Evolutionary conservation across 2,888 invertebrate genomes (phyloP).

Genomic region (Elmis aenea): DNA sequence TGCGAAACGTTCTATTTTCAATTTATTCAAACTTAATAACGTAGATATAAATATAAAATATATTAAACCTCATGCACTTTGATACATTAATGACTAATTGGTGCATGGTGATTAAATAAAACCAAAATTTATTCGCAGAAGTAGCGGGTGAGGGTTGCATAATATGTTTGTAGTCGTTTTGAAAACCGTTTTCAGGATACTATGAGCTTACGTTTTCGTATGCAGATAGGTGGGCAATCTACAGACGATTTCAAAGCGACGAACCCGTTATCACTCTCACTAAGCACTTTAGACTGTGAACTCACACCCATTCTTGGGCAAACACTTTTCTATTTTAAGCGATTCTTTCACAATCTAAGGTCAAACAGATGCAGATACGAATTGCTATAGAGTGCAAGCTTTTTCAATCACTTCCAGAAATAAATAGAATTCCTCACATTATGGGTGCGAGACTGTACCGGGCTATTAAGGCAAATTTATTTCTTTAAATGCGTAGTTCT

Average conservation of each 20-base stretch:
- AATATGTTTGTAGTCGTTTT: no score
- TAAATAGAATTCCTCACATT: conserved; percentile 29
- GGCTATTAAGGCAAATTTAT: conserved; percentile 11
- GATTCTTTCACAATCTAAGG: conserved; percentile 29
- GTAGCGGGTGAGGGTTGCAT: no score
- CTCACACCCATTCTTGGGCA: conserved; percentile 2
- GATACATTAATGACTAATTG: no score
- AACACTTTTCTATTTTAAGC: conserved; percentile 11
- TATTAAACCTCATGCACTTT: no score
- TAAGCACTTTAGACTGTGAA: conserved; percentile 31
- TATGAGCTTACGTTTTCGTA: conserved; percentile 22
- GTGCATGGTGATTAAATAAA: no score
- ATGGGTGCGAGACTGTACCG: conserved; percentile 24
- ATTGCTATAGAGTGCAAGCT: conserved; percentile 36
- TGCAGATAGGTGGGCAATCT: conserved; percentile 40
- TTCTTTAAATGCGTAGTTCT: no score
- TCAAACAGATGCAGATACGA: conserved; percentile 38
- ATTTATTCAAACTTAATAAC: no score
- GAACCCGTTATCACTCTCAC: conserved; percentile 40
- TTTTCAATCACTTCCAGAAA: conserved; percentile 37
- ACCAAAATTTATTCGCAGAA: no score
- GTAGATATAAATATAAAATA: no score
- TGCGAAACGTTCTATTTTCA: no score
- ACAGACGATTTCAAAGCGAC: conserved; percentile 42
- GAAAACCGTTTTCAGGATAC: conserved; percentile 16